Base-by-base conservation (phyloP, 2,113 vertebrate species). In the Brienomyrus longianalis region DNA sequence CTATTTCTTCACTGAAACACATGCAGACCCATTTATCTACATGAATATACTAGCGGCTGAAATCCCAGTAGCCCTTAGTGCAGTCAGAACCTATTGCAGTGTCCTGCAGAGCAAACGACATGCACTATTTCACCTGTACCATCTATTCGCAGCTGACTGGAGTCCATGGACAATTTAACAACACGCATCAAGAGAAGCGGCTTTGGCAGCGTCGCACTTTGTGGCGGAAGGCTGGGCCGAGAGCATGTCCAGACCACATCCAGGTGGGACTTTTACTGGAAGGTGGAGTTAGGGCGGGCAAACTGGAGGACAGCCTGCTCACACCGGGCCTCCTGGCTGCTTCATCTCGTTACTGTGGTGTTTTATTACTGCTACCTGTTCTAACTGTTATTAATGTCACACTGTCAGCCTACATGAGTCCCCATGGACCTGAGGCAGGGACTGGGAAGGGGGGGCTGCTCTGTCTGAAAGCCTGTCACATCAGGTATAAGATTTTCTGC, bases 301-400 rank as follows among this genome's bases (percentile, higher is more conserved):
- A 74, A 23, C 39, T n/a, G 83, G 45, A 48, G 43, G 39, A 84
- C 21, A 47, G 19, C 19, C 83, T 23, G 39, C 19, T 45, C 15
- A 6, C 83, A n/a, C 19, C 83, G 9, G 83, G 1, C 3, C 39
- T 84, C 45, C 83, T 2, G 3, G 17, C 17, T 47, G 9, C 9
- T 19, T 9, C 45, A n/a, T 48, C 21, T 11, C 4, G 35, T 43
- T 48, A 84, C 43, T n/a, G 45, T 5, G 83, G 83, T 48, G 43
- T 84, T 84, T 84, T 39, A 84, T 84, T 84, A 84, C 83, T 13
- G 83, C 83, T 84, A 48, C 83, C 83, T 2, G 45, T 84, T 84
- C 45, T 47, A 84, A 48, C 83, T 48, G 83, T 48, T 84, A 47
- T 83, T 83, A 83, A 47, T 47, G 80, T 83, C 80, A 83, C 19